These are phyloP conservation scores for Acrossocheilus wenchowensis DNA, from an alignment of 2,797 vertebrate genomes.

Conservation along the genomic window DNA sequence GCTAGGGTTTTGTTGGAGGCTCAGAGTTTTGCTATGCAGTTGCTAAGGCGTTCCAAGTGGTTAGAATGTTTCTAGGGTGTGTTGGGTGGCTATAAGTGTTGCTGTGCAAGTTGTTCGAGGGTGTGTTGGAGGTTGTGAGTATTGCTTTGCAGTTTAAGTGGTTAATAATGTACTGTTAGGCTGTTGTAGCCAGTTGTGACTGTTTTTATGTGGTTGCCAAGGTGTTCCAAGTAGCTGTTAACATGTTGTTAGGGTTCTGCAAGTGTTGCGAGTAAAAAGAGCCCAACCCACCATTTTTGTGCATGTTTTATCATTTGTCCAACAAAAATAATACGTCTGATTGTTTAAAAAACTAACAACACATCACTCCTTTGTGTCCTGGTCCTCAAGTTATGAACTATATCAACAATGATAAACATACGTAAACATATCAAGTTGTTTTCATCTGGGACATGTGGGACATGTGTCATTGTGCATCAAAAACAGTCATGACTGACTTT, in stretches of 20 bases:
- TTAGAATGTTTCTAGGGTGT: not conserved
- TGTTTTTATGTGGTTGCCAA: not conserved
- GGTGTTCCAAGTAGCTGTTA: not conserved
- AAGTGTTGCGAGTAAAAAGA: not conserved
- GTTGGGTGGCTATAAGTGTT: not conserved
- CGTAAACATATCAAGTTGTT: not conserved
- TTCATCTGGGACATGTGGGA: not conserved
- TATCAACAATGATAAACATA: not conserved
- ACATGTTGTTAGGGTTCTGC: not conserved
- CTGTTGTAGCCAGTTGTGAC: not conserved
- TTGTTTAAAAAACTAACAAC: not conserved
- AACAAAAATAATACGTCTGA: not conserved
- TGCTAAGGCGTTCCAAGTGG: not conserved
- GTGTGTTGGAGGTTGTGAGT: not conserved
- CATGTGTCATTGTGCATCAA: not conserved
- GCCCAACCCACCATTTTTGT: not conserved
- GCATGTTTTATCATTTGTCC: not conserved
- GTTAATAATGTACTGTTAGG: not conserved
- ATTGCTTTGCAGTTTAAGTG: not conserved
- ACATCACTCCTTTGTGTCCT: not conserved
- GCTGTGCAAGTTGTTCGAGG: not conserved
- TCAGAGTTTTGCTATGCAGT: not conserved
- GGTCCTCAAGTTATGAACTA: not conserved
- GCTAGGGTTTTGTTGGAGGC: not conserved
- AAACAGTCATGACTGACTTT: slow-evolving; percentile 61